Evolutionary conservation across 2,888 invertebrate species (phyloP), one percentile per base, ranked within the genome.

Genomic region (Nasonovia ribisnigri): DNA sequence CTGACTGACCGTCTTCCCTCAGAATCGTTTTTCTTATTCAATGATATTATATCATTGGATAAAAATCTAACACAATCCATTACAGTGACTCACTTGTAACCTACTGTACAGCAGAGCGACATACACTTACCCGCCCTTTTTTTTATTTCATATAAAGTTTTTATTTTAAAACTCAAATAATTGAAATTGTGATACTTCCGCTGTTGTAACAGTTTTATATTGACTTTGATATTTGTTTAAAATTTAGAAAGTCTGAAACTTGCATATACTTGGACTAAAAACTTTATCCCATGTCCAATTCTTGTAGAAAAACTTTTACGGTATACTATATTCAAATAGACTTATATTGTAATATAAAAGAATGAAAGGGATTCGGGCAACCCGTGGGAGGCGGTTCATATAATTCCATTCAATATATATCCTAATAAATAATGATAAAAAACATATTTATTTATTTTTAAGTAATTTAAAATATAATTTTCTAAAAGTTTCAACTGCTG

Each of bases 261-360:
- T 36, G 51, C 24, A 88, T 88, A 36, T n/a, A 88, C 51, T 88
- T 51, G 24, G 54, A 54, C 42, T 26, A 54, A 24, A 42, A 89
- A 57, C 89, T 89, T 89, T 43, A 57, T n/a, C 29, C 42, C 43
- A 29, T 57, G 89, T 89, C 89, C 54, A 42, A 89, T 26, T 57
- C 29, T 89, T 57, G 57, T 43, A 43, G 43, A 88, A 88, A 89
- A 89, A 43, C 43, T 89, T 89, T 36, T 54, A 88, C 88, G 13
- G 77, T 77, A 42, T 36, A 88, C 88, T 16, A 57, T 89, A 89
- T 89, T 89, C 89, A 89, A 57, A 57, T 57, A 89, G 54, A 89
- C 89, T 29, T 54, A 57, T 89, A 43, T 57, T n/a, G 29, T 57
- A 89, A 89, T 42, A 88, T 42, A 88, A 54, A 54, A 42, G 26